Base-by-base conservation (phyloP, 2,113 vertebrate species). In the Strigops habroptila region DNA sequence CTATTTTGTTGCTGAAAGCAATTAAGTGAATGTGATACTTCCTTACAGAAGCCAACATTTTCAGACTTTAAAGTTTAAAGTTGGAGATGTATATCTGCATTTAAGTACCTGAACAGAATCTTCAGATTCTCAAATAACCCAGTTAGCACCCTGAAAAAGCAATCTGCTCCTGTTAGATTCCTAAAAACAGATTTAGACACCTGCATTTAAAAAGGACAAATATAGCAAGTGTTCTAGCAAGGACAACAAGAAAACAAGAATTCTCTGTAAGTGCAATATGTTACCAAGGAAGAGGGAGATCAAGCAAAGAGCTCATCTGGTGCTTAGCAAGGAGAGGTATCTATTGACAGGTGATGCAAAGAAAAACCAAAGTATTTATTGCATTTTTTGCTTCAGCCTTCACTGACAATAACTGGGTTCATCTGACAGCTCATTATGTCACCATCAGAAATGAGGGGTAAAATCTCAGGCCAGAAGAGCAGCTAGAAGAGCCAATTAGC, bases 401-500 rank as follows among this genome's bases (percentile, higher is more conserved):
- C 69, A 52, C 62, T 87, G 89, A 79, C 83, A 92, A 44, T 79
- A 79, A 75, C 27, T 52, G 39, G 12, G 73, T 31, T 87, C 77
- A 49, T 68, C 86, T 89, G 65, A 63, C n/a, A 82, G 52, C 70
- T 79, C 62, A 21, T 95, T 96, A 79, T 84, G 2, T 96, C 96
- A 92, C 77, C 0, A 0, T 37, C 74, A 89, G 55, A 0, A 2
- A 64, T 1, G 0, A 91, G 86, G 33, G 52, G 69, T 64, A 95
- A 95, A 91, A 76, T 65, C 65, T 85, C 35, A 2, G 86, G 89
- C 81, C 89, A 95, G 69, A 85, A 62, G 62, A 91, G 81, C 91
- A 65, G 84, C 82, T 88, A 89, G 57, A 85, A 71, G 63, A 91
- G 57, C 89, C 94, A 95, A 93, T 95, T 97, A 92, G 86, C 69